phyloP scores from a whole-genome alignment of 2,888 invertebrate species.

The Eilema caniola region DNA sequence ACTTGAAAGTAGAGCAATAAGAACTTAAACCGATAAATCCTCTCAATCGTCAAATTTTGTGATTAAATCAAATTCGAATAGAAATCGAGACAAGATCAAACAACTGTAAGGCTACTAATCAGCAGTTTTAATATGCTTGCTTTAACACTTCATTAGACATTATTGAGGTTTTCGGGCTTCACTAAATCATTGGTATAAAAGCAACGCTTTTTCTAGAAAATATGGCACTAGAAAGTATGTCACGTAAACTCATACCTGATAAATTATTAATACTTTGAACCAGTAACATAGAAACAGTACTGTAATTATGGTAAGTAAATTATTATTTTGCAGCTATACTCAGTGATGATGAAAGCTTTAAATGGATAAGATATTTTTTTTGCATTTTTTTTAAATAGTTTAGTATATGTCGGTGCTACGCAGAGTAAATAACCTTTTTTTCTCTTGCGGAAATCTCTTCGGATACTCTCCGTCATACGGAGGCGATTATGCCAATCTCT shows the following conservation, averaged over 20 bases:
- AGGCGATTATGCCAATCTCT: too few species aligned
- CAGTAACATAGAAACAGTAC: not conserved
- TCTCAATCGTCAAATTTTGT: not conserved
- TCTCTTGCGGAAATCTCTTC: too few species aligned
- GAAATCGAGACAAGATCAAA: conserved; percentile 6
- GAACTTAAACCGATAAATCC: not conserved
- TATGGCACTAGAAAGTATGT: not conserved
- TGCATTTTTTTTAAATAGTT: too few species aligned
- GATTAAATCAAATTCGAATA: conserved; percentile 10
- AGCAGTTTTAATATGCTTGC: not conserved
- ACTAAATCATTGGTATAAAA: not conserved
- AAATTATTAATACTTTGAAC: not conserved
- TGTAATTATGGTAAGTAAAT: not conserved
- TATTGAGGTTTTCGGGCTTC: not conserved
- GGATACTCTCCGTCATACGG: too few species aligned
- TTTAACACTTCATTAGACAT: conserved; percentile 7
- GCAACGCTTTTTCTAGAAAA: not conserved
- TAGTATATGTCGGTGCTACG: too few species aligned
- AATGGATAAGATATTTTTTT: too few species aligned
- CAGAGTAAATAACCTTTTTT: too few species aligned
- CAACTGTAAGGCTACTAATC: not conserved
- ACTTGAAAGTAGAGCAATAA: conserved; percentile 15
- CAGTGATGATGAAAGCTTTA: not conserved
- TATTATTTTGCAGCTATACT: not conserved
- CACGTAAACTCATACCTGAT: not conserved